Conservation (phyloP, 2,888 invertebrate species). For the Drosophila monieri region DNA sequence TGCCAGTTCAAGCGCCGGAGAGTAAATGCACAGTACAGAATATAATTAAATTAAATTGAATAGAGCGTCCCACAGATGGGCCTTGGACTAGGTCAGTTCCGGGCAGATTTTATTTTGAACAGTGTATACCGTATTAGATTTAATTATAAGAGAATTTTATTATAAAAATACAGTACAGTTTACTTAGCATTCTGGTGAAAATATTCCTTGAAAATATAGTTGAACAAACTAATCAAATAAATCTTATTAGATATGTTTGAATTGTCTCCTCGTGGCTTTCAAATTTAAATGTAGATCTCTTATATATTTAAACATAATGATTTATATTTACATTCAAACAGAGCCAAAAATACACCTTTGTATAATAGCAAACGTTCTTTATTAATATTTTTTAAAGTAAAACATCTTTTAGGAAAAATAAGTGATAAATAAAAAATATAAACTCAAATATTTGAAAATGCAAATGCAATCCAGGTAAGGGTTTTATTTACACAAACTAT, state of each 20-base stretch:
- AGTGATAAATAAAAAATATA: background rate
- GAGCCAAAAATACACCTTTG: background rate
- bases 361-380: background rate
- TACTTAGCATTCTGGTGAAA: background rate
- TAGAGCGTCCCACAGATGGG: background rate
- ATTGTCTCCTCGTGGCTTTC: background rate
- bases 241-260: background rate
- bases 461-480: background rate
- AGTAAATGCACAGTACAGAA: conserved; percentile 25
- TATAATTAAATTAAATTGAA: background rate
- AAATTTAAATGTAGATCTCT: background rate
- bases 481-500: conserved; percentile 3
- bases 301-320: background rate
- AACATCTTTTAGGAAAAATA: no score
- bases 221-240: background rate
- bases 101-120: background rate
- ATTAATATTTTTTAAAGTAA: background rate
- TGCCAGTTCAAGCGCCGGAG: conserved; percentile 23
- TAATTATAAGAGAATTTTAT: background rate
- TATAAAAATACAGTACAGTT: background rate
- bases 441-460: background rate
- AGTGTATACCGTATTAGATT: background rate
- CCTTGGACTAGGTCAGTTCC: conserved; percentile 48
- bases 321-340: background rate
- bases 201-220: no score